These are phyloP conservation scores for Drosophila tripunctata DNA, from an alignment of 2,888 invertebrate species.

Conservation along the genomic window DNA sequence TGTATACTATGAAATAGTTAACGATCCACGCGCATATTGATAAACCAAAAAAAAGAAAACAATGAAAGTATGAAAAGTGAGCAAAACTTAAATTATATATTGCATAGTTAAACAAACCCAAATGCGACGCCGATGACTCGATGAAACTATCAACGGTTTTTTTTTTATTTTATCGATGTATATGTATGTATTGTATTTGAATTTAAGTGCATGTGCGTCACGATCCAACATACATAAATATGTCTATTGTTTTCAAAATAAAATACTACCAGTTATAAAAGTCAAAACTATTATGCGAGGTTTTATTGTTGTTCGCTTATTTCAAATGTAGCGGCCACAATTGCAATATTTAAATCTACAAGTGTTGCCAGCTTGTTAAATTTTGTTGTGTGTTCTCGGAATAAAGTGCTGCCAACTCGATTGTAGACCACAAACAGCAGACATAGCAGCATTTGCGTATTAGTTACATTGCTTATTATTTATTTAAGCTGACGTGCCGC, in stretches of 20 bases:
- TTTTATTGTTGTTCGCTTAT: no score
- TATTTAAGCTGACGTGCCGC: no score
- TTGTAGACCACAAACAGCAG: background rate
- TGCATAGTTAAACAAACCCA: conserved; percentile 15
- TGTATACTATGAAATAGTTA: conserved; percentile 51
- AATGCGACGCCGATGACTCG: background rate
- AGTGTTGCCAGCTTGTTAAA: background rate
- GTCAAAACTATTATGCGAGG: background rate
- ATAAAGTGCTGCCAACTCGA: background rate
- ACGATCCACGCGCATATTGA: conserved; percentile 31
- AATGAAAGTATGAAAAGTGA: conserved; percentile 11
- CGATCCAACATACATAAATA: conserved; percentile 53
- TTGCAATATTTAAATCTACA: background rate
- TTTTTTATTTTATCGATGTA: conserved; percentile 50
- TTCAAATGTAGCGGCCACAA: background rate
- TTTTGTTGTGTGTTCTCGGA: background rate
- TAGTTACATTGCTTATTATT: no score
- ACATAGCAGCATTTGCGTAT: background rate
- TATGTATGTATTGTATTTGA: conserved; percentile 60
- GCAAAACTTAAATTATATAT: conserved; percentile 39
- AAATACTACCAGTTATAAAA: conserved; percentile 68
- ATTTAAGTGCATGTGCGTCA: conserved; percentile 58
- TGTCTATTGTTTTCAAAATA: conserved; percentile 71
- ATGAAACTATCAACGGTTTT: conserved; percentile 35
- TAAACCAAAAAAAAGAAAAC: conserved; percentile 9